phyloP scores from a whole-genome alignment of 2,888 invertebrate genomes.

The Flexamia atlantica region DNA sequence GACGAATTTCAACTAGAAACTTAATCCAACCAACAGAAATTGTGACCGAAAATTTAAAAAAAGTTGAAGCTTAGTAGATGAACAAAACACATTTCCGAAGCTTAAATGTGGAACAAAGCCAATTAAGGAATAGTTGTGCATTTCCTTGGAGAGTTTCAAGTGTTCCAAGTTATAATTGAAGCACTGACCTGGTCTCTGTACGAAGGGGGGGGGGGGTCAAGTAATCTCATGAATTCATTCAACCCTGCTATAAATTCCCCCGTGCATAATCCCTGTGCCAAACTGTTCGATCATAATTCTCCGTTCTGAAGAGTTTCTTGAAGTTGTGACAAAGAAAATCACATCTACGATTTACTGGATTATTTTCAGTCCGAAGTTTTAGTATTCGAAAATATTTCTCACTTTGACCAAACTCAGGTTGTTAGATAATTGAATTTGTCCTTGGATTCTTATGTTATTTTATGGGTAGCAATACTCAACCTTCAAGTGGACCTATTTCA shows the following conservation, averaged over 20 bases:
- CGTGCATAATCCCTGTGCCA: conserved; percentile 35
- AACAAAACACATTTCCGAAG: conserved; percentile 11
- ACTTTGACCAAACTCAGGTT: too few relatives aligned
- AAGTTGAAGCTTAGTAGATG: background rate
- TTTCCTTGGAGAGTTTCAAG: conserved; percentile 36
- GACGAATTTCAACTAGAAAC: too few relatives aligned
- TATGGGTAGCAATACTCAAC: too few relatives aligned
- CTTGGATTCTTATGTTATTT: too few relatives aligned
- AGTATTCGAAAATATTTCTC: too few relatives aligned
- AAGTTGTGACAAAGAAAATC: background rate
- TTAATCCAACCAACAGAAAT: too few relatives aligned
- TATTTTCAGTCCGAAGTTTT: background rate
- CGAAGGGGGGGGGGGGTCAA: conserved; percentile 3
- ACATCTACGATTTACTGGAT: conserved; percentile 1
- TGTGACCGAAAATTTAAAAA: background rate
- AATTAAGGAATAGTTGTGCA: conserved; percentile 43
- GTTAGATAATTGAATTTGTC: too few relatives aligned
- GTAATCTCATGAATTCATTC: conserved; percentile 41
- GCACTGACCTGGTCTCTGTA: conserved; percentile 32
- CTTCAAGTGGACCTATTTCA: too few relatives aligned
- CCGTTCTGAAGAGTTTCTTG: background rate
- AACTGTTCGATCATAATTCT: conserved; percentile 37
- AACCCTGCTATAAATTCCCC: conserved; percentile 18
- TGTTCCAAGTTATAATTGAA: conserved; percentile 42
- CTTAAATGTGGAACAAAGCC: conserved; percentile 15